Percentiles rank a stretch among this genome's conserved stretches.
phyloP scores from a whole-genome alignment of 2,797 vertebrate species.

The Lycodopsis pacificus region DNA sequence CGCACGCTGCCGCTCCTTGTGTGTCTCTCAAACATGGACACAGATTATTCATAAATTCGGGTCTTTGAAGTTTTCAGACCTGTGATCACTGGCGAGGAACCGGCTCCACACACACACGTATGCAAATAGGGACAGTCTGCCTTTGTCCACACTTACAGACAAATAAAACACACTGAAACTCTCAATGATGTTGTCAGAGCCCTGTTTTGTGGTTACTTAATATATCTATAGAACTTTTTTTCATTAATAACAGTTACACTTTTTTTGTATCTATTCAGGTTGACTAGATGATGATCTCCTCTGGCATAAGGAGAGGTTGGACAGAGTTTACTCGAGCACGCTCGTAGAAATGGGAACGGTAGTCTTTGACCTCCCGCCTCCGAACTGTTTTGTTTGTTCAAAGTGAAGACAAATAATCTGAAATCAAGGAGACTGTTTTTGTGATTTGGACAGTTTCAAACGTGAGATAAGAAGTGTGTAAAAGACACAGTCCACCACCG shows the following conservation, averaged over 20 bases:
- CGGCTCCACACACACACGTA: constrained; percentile 46
- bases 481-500: background rate
- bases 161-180: constrained; percentile 33
- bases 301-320: background rate
- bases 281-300: background rate
- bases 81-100: constrained; percentile 79
- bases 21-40: constrained; percentile 62
- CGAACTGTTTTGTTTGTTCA: background rate
- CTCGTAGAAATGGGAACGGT: background rate
- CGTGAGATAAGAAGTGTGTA: background rate
- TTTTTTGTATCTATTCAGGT: background rate
- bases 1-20: constrained; percentile 23
- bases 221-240: background rate
- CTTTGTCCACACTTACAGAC: constrained; percentile 31
- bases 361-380: background rate
- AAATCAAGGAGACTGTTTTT: background rate
- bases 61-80: constrained; percentile 80
- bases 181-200: too few species aligned
- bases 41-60: constrained; percentile 67
- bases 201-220: background rate
- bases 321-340: background rate
- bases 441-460: background rate
- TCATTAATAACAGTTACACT: background rate
- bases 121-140: constrained; percentile 51
- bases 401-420: background rate